Conservation (phyloP, 2,797 vertebrate genomes). For the Hydrolagus colliei region DNA sequence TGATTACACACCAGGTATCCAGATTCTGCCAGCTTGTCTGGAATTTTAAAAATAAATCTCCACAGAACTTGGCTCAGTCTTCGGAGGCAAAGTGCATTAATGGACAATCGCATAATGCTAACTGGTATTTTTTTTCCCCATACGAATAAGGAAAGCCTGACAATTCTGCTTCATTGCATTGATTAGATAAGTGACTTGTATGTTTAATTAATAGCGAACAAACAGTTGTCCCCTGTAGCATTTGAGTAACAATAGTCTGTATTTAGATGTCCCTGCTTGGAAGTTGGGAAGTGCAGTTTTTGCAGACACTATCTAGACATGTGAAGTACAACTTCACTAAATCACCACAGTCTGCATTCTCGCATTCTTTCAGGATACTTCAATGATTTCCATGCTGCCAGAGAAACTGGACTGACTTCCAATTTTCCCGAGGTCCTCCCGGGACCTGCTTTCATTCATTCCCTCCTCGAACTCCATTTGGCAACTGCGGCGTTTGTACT, state of each 20-base stretch:
- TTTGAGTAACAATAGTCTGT: background rate
- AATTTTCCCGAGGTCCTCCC: constrained; percentile 74
- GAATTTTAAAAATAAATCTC: constrained; percentile 26
- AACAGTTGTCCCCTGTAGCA: background rate
- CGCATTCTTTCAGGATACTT: constrained; percentile 75
- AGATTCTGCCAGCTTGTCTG: constrained; percentile 38
- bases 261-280: constrained; percentile 9
- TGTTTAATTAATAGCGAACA: constrained; percentile 13
- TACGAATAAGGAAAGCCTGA: background rate
- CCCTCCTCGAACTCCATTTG: constrained; percentile 92
- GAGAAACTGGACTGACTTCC: constrained; percentile 83
- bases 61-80: constrained; percentile 54
- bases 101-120: constrained; percentile 34
- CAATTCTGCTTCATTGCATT: background rate
- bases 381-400: constrained; percentile 90
- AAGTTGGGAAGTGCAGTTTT: constrained; percentile 7
- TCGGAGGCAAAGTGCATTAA: constrained; percentile 50
- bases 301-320: background rate
- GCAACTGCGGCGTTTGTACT: constrained; percentile 87
- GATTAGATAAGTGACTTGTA: constrained; percentile 16
- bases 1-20: constrained; percentile 36
- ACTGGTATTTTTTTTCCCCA: constrained; percentile 9
- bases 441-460: constrained; percentile 62
- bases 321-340: constrained; percentile 6
- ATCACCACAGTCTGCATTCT: background rate